Evolutionary conservation across 1,140 invertebrate species (phyloP).

Genomic region (Dendrolimus punctatus): DNA sequence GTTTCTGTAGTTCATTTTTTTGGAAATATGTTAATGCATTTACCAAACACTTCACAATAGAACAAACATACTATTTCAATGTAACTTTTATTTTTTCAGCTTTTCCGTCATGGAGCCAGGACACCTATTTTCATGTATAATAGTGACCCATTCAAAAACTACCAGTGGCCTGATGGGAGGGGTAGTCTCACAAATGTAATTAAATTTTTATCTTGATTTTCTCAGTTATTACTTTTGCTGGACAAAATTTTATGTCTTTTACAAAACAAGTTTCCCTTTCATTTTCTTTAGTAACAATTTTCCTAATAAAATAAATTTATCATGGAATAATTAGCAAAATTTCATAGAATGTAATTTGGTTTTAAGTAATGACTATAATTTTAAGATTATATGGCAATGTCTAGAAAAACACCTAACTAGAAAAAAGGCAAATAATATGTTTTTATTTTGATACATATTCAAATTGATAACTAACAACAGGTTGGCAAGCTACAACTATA

Average conservation of each 20-base stretch:
- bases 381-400: background rate
- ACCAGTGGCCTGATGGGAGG: constrained; percentile 79
- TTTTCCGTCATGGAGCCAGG: constrained; percentile 85
- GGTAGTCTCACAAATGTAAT: constrained; percentile 82
- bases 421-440: background rate
- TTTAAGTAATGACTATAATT: too few relatives aligned
- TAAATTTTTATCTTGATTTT: constrained; percentile 1
- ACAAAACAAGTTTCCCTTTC: too few relatives aligned
- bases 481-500: constrained; percentile 85
- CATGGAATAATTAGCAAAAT: too few relatives aligned
- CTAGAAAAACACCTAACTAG: background rate
- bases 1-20: too few relatives aligned
- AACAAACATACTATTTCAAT: too few relatives aligned
- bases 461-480: constrained; percentile 66
- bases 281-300: too few relatives aligned
- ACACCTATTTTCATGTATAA: constrained; percentile 78
- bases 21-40: too few relatives aligned
- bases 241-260: too few relatives aligned
- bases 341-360: too few relatives aligned
- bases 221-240: too few relatives aligned
- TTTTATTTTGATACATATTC: background rate
- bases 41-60: too few relatives aligned
- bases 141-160: constrained; percentile 80
- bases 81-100: constrained; percentile 52
- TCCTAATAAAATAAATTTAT: too few relatives aligned